Evolutionary conservation across 64 coral and sea anemone genomes (phyloP).

Genomic region (Montipora foliosa): DNA sequence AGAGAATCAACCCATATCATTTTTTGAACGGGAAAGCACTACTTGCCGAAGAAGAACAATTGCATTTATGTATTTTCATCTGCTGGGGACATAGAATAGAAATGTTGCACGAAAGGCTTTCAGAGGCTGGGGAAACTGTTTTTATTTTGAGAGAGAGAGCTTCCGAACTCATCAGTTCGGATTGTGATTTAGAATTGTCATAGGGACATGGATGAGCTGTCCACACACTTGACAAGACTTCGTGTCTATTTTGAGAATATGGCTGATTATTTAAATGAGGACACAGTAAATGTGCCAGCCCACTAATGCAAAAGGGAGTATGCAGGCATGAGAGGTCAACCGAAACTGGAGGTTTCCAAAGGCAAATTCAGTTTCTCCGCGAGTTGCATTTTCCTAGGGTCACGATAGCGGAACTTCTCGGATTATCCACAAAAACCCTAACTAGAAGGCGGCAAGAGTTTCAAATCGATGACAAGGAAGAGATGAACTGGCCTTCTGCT

Average conservation of each 20-base stretch:
- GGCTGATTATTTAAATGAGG: constrained; percentile 12
- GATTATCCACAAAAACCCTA: constrained; percentile 51
- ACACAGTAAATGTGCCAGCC: constrained; percentile 22
- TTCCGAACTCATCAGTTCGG: constrained; percentile 30
- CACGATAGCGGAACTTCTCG: constrained; percentile 4
- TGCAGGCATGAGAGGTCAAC: constrained; percentile 55
- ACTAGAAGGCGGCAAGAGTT: constrained; percentile 49
- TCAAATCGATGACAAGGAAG: constrained; percentile 50
- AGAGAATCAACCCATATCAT: constrained; percentile 23
- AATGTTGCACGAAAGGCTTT: constrained; percentile 72
- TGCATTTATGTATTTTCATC: constrained; percentile 20
- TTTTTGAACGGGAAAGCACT: constrained; percentile 53
- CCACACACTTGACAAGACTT: constrained; percentile 45
- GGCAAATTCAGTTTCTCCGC: constrained; percentile 48
- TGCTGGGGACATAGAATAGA: constrained; percentile 20
- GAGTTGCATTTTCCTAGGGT: constrained; percentile 64
- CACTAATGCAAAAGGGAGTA: constrained; percentile 55
- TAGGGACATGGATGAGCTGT: constrained; percentile 67
- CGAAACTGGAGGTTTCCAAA: constrained; percentile 40
- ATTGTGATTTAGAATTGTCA: constrained; percentile 66
- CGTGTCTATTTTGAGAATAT: constrained; percentile 59
- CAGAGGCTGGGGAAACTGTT: constrained; percentile 73
- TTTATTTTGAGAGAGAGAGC: constrained; percentile 53
- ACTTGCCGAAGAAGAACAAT: constrained; percentile 43
- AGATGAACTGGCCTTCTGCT: constrained; percentile 21